phyloP scores from a whole-genome alignment of 2,797 vertebrate genomes.

The Peromyscus attwateri region DNA sequence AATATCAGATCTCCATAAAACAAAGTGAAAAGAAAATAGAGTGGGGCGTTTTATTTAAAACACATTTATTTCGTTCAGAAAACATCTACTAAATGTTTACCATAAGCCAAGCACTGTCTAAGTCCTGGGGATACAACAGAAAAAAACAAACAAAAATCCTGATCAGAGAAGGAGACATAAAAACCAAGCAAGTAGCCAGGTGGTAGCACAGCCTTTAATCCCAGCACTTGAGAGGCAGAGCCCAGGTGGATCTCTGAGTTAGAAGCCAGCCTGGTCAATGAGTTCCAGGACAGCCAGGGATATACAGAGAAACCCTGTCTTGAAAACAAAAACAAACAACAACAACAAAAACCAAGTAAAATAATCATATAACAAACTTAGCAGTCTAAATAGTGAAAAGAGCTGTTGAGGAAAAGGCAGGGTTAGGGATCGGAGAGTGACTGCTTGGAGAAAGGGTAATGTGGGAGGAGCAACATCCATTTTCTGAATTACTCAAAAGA shows the following conservation, averaged over 20 bases:
- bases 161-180: slow-evolving; percentile 40
- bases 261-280: not conserved
- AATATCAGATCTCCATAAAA: slow-evolving; percentile 33
- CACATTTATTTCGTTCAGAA: slow-evolving; percentile 53
- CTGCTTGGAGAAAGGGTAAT: not conserved
- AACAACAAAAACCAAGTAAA: slow-evolving; percentile 5
- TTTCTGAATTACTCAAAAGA: slow-evolving; percentile 22
- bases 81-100: slow-evolving; percentile 64
- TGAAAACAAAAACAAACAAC: not conserved
- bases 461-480: slow-evolving; percentile 9
- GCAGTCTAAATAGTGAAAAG: not conserved
- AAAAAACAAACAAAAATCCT: slow-evolving; percentile 57
- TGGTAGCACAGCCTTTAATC: not conserved
- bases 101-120: slow-evolving; percentile 6
- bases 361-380: not conserved
- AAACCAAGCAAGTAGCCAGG: not conserved
- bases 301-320: not conserved
- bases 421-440: not conserved
- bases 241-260: not conserved
- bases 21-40: slow-evolving; percentile 56
- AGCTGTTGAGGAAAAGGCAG: slow-evolving; percentile 15
- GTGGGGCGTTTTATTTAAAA: slow-evolving; percentile 47
- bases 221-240: not conserved
- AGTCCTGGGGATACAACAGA: not conserved
- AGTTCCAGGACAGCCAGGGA: not conserved